Evolutionary conservation across 2,888 invertebrate genomes (phyloP), one percentile per base, ranked within the genome.

Genomic region (Volucella inanis): DNA sequence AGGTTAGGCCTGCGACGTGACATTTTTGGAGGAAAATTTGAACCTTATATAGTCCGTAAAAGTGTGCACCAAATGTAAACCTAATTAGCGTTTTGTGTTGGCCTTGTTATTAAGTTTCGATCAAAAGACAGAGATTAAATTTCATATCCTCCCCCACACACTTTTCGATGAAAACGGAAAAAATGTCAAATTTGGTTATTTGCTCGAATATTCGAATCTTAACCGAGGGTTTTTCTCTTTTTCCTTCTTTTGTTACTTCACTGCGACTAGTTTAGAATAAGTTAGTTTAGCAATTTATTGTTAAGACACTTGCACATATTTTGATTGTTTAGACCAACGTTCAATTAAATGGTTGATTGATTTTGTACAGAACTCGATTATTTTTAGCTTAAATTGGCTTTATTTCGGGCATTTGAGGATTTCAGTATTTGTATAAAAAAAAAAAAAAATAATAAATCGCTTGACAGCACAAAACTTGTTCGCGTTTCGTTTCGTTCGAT

Each of bases 1-100:
- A 94, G 91, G 89, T 93, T 93, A 71, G 92, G 92, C 84, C 88
- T 89, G 87, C 87, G 88, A 82, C 88, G 88, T 79, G 88, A 82
- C 90, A 90, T 90, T 88, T 79, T 87, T 9, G 12, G 55, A 43
- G 38, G 39, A 76, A 64, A 75, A 47, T 45, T 72, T 47, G 38
- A 3, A 10, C 31, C 72, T 67, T 47, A 31, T 62, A 38, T 71
- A 12, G 3, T 55, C 41, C 12, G 18, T 10, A 72, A 41, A 71
- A 1, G 31, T 31, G 31, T 67, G 52, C 18, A 52, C 50, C 62
- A 72, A 49, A 55, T 8, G 2, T 72, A 31, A 45, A 14, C 43
- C 72, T 43, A 61, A 4, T 65, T 45, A 22, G 14, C 3, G 38
- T 67, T 45, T 39, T 67, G 49, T n/a, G 52, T 43, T 65, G 49